Conservation (phyloP, 2,888 invertebrate genomes). For the Oxycera nigricornis region DNA sequence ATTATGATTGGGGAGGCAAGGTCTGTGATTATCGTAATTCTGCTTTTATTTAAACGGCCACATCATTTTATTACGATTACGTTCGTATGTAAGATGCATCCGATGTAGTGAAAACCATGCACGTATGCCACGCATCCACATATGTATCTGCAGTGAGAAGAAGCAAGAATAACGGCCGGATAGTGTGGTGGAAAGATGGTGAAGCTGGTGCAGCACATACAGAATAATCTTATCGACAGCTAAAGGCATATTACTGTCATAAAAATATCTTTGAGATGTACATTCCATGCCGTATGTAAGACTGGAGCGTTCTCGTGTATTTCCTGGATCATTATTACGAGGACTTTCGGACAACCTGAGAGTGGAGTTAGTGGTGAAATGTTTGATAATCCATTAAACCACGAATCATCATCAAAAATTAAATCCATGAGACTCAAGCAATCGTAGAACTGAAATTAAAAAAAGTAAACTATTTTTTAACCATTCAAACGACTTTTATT, state of each 20-base stretch:
- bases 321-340: background rate
- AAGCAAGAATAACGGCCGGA: background rate
- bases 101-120: background rate
- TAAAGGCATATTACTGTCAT: slow-evolving; percentile 27
- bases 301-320: background rate
- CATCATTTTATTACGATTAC: slow-evolving; percentile 24
- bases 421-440: no score
- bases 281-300: background rate
- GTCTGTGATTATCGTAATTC: slow-evolving; percentile 32
- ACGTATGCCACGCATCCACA: background rate
- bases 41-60: slow-evolving; percentile 35
- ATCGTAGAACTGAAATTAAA: no score
- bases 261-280: slow-evolving; percentile 15
- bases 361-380: background rate
- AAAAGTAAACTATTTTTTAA: no score
- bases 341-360: background rate
- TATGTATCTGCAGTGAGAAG: background rate
- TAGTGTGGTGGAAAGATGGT: background rate
- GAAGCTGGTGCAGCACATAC: background rate
- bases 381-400: no score
- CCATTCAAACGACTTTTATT: no score
- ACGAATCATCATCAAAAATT: no score
- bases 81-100: background rate
- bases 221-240: slow-evolving; percentile 5
- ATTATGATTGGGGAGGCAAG: slow-evolving; percentile 17